A percentile compares a stretch with the other conserved stretches of the same genome.
Evolutionary conservation across 2,888 invertebrate genomes (phyloP).

Genomic region (Campoplex nolae): DNA sequence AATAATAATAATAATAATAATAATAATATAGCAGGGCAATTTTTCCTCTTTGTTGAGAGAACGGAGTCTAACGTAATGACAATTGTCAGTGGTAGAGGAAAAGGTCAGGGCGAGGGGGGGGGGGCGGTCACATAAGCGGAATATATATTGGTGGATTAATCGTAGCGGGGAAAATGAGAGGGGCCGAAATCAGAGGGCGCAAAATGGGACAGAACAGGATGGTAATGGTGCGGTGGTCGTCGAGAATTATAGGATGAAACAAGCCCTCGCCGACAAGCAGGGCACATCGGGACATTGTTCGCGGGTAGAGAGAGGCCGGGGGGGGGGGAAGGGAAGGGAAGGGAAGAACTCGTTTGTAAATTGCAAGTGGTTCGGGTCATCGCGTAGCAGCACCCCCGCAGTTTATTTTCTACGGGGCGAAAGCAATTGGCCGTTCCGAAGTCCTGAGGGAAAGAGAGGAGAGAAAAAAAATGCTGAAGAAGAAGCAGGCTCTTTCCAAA

Average conservation of each 20-base stretch:
- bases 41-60: slow-evolving; percentile 7
- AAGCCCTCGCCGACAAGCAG: slow-evolving; percentile 66
- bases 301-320: slow-evolving; percentile 42
- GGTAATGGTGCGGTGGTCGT: slow-evolving; percentile 23
- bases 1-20: background rate
- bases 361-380: slow-evolving; percentile 51
- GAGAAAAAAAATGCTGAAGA: background rate
- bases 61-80: slow-evolving; percentile 35
- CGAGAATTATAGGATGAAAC: slow-evolving; percentile 65
- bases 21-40: background rate
- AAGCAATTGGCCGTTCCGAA: background rate
- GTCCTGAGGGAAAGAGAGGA: background rate
- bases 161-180: slow-evolving; percentile 57
- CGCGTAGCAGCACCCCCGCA: slow-evolving; percentile 60
- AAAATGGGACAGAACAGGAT: slow-evolving; percentile 44
- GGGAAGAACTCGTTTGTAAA: slow-evolving; percentile 50
- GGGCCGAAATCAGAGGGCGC: slow-evolving; percentile 9
- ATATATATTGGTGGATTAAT: slow-evolving; percentile 47
- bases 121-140: background rate
- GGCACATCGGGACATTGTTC: slow-evolving; percentile 57
- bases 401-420: background rate
- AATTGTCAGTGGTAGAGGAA: slow-evolving; percentile 44
- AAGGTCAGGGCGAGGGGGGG: background rate
- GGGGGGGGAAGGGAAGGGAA: slow-evolving; percentile 19
- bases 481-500: slow-evolving; percentile 7